Evolutionary conservation across 2,113 vertebrate genomes (phyloP), one percentile per base, ranked within the genome.

Genomic region (Trochalopteron elliotii): DNA sequence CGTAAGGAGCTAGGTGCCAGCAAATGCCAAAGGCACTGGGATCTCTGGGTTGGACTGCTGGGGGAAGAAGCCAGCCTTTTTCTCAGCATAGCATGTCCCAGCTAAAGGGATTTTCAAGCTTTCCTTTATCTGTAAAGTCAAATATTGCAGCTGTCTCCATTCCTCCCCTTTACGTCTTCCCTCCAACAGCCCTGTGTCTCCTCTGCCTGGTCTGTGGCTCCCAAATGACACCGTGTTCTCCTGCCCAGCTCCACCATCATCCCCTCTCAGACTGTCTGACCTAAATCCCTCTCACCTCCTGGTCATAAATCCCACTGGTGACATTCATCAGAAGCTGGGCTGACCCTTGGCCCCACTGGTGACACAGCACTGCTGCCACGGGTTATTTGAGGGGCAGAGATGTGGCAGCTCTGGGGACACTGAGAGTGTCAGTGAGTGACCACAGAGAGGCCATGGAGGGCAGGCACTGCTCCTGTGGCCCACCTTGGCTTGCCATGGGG

Each of bases 231-330:
- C 37, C 5, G 18, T 3, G 1, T 18, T 79, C 79, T 44, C 35
- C 57, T 27, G 27, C 5, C 40, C 45, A 15, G 56, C 61, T 67
- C 56, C 50, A 0, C 5, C 53, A 69, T 76, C 91, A 95, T 59
- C 52, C 68, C 30, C 11, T 89, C 31, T 56, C 87, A 76, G 82
- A 87, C 82, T 52, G 78, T 70, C 90, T 91, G 93, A 91, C 90
- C 87, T 94, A 75, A 96, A 93, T 95, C 92, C 61, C 49, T 59
- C 60, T 84, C 65, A 31, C 60, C 78, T 79, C 80, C 45, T 9
- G 4, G 16, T 13, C 79, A 25, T 12, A 90, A 95, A 96, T 89
- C 82, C 81, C 81, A 39, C 47, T 8, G 20, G 63, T 4, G 59
- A 45, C 68, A 10, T 25, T 39, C 17, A 3, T 9, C 61, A 19